Base-by-base conservation (phyloP, 1,140 invertebrate genomes). In the Zelostemma sp. region DNA sequence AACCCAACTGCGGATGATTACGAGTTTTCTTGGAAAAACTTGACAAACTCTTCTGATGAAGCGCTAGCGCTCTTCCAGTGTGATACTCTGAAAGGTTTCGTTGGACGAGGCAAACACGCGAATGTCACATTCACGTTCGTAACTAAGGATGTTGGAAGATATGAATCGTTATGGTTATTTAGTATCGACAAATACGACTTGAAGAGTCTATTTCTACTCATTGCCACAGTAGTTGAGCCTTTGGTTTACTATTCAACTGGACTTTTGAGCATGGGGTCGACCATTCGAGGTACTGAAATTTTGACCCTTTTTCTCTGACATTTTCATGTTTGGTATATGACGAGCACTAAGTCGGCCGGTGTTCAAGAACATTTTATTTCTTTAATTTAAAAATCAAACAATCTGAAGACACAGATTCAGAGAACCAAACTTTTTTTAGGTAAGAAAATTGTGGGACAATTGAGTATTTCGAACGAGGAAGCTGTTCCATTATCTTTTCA, bases 161-260 rank as follows among this genome's bases (percentile, higher is more conserved):
- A 80, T 33, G 83, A 86, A 73, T 79, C 78, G 11, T 81, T 83
- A 54, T 87, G 85, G 78, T 64, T 73, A 33, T 86, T 87, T 43
- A 64, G 56, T n/a, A 82, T 87, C 49, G 59, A 78, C 1, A 75
- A 80, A 68, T 82, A 84, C 51, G 68, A 82, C 48, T 35, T 86
- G 1, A 46, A 75, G 56, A 73, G 64, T 47, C 64, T 73, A 17
- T 85, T 87, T 48, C 61, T 86, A 0, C 49, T 87, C 0, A 78
- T 82, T n/a, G 83, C 75, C 1, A 65, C 55, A 5, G 85, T 85
- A 4, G 62, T 64, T 17, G 83, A 86, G 59, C 84, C 86, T 2
- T 76, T 56, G 11, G 68, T 86, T 18, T 75, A 69, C 25, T 85
- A 80, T 53, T 38, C 62, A 3, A 62, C 68, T 19, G 55, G 46